Percentiles rank a stretch among this genome's conserved stretches.
These are phyloP conservation scores for Herpailurus yagouaroundi DNA, from an alignment of 2,113 vertebrate genomes.

Conservation along the genomic window DNA sequence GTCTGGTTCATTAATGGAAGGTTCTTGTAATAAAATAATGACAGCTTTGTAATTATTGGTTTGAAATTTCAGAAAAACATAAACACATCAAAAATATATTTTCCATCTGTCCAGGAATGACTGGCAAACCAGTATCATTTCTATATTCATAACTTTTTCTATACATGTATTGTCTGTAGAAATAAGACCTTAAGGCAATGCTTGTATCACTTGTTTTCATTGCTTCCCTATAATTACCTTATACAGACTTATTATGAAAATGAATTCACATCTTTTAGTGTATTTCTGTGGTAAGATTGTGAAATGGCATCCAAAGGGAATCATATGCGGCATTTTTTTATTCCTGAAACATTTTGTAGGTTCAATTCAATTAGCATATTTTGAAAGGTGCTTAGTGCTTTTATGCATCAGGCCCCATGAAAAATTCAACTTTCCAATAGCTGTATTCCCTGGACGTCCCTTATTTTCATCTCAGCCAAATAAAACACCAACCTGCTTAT, in stretches of 20 bases:
- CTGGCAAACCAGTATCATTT: neutral
- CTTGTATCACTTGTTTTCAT: neutral
- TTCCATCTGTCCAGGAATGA: conserved; percentile 1
- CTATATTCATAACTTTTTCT: neutral
- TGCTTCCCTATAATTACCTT: conserved; percentile 38
- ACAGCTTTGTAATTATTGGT: conserved; percentile 1
- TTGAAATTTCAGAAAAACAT: conserved; percentile 36
- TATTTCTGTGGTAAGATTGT: conserved; percentile 39
- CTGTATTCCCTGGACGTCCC: neutral
- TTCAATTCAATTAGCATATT: conserved; percentile 63
- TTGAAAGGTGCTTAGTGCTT: conserved; percentile 56
- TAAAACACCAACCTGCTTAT: conserved; percentile 29
- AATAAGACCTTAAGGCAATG: neutral
- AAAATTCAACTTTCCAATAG: conserved; percentile 40
- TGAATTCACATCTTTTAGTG: conserved; percentile 44
- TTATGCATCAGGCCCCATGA: neutral
- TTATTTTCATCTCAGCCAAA: conserved; percentile 46
- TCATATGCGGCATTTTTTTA: neutral
- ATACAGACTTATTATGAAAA: conserved; percentile 55
- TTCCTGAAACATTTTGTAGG: conserved; percentile 22
- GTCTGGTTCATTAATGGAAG: neutral
- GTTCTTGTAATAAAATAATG: conserved; percentile 52
- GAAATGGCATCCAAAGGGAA: conserved; percentile 54
- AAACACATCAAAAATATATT: neutral
- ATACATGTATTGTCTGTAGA: neutral